phyloP scores from a whole-genome alignment of 2,113 vertebrate species.

The Atherinomorus stipes region DNA sequence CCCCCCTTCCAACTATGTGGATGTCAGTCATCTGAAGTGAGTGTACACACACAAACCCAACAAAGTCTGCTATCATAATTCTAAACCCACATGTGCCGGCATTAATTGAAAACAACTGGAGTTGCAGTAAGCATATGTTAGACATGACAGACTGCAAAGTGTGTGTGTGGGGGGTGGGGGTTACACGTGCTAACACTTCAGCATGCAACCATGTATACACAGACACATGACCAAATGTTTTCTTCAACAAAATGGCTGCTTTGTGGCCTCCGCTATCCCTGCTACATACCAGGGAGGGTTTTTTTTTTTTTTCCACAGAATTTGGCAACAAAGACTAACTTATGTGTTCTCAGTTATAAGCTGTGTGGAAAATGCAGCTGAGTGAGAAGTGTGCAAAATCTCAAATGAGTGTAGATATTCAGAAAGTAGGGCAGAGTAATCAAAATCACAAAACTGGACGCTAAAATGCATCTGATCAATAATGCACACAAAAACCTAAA shows the following conservation, averaged over 20 bases:
- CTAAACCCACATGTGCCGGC: slow-evolving; percentile 7
- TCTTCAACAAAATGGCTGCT: slow-evolving; percentile 40
- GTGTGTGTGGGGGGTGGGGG: neutral
- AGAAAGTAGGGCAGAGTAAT: neutral
- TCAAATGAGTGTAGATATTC: slow-evolving; percentile 20
- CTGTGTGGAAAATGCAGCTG: slow-evolving; percentile 17
- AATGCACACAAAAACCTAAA: slow-evolving; percentile 11
- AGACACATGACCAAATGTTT: slow-evolving; percentile 19
- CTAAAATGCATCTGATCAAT: neutral
- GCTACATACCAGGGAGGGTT: slow-evolving; percentile 14
- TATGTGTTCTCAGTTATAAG: neutral
- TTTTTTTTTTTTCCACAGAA: slow-evolving; percentile 9
- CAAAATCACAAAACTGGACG: neutral
- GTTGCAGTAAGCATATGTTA: slow-evolving; percentile 21
- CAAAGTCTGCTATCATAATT: neutral
- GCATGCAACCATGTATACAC: neutral
- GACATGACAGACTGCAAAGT: slow-evolving; percentile 21
- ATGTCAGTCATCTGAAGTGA: slow-evolving; percentile 7
- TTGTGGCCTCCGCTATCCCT: slow-evolving; percentile 15
- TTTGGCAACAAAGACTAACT: slow-evolving; percentile 16
- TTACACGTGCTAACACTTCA: slow-evolving; percentile 27
- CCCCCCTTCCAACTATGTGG: neutral
- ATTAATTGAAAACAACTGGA: slow-evolving; percentile 39
- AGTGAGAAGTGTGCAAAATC: slow-evolving; percentile 13
- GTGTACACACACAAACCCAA: neutral